Evolutionary conservation across 2,797 vertebrate species (phyloP), one percentile per base, ranked within the genome.

Genomic region (Pseudopleuronectes americanus): DNA sequence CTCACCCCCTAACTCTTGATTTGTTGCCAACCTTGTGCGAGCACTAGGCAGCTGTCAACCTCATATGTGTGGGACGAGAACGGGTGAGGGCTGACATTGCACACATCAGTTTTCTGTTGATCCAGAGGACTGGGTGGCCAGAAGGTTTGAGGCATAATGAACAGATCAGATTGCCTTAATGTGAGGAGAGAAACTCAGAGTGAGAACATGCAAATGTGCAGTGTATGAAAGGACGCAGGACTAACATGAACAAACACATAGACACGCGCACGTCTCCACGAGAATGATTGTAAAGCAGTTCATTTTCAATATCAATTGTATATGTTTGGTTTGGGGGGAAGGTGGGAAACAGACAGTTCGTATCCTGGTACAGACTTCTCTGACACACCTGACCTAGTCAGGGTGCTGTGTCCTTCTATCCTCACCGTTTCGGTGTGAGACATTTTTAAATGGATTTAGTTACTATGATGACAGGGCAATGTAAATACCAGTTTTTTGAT

Each of bases 271-370:
- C 49, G 23, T 72, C 65, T 64, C 75, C 61, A 72, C 77, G 75
- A 76, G 70, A 90, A 77, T 74, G 85, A 88, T 85, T 84, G 84
- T 88, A 84, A 89, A 88, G 53, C 23, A 58, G 74, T 82, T 79
- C 61, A 81, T 90, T 85, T 84, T 62, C 75, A 70, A 83, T 81
- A 71, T 31, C 41, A 56, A 52, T 78, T 87, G 85, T 86, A 85
- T 84, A 87, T 85, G 83, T 86, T 76, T 49, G 64, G 57, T 68
- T 54, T 13, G 54, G 56, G 21, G 33, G 47, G 7, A 5, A 62
- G 58, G 4, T 55, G 65, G 64, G 57, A 56, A 60, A 71, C 68
- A 51, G 58, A 79, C 51, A 54, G 67, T 57, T 74, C 57, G 22
- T 24, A 36, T 70, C 79, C 62, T 63, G 48, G 75, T 74, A 26